These are phyloP conservation scores for Acromyrmex charruanus DNA, from an alignment of 1,140 invertebrate species.

Conservation along the genomic window DNA sequence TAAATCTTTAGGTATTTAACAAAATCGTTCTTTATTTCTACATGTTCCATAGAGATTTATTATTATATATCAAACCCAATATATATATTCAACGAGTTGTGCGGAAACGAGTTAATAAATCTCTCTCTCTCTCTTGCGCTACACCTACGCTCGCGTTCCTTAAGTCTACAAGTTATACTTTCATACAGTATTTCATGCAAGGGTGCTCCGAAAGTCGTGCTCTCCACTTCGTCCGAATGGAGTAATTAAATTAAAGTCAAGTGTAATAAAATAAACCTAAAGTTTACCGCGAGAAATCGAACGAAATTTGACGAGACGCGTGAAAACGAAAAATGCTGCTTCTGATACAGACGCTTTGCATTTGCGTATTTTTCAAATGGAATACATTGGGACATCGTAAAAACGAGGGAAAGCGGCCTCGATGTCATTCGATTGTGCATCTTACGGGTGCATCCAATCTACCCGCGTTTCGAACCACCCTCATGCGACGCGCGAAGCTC, in stretches of 20 bases:
- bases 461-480: conserved; percentile 32
- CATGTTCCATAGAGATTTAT: not conserved
- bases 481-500: not conserved
- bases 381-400: not conserved
- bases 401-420: not conserved
- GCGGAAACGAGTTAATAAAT: conserved; percentile 42
- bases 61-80: conserved; percentile 47
- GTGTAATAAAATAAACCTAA: too few relatives aligned
- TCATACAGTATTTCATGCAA: conserved; percentile 29
- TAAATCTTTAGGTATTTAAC: too few relatives aligned
- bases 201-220: conserved; percentile 43
- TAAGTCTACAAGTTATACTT: conserved; percentile 53
- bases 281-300: not conserved
- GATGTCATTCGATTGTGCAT: not conserved
- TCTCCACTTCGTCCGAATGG: not conserved
- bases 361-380: not conserved
- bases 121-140: conserved; percentile 18
- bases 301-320: not conserved
- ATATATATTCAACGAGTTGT: conserved; percentile 45
- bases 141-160: conserved; percentile 36
- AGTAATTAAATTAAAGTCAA: not conserved
- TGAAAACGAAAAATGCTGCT: not conserved
- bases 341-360: not conserved
- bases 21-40: not conserved
- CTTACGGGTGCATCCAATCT: not conserved